Evolutionary conservation across 2,113 vertebrate species (phyloP).

Genomic region (Dolichallabes microphthalmus): DNA sequence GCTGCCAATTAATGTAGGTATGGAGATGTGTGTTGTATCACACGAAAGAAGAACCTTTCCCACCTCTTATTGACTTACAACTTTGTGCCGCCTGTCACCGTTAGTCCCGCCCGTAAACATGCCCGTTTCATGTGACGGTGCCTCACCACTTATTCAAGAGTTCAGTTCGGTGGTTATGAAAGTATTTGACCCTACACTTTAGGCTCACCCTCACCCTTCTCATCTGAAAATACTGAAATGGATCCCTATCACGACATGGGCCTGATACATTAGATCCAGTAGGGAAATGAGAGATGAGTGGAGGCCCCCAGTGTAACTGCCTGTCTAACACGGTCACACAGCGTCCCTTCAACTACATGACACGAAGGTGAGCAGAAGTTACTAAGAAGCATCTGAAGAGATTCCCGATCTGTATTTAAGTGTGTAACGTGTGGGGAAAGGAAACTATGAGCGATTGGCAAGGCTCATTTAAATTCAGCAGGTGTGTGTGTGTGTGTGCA

Average conservation of each 20-base stretch:
- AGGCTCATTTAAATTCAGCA: neutral
- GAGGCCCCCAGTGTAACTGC: neutral
- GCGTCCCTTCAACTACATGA: neutral
- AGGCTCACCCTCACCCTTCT: neutral
- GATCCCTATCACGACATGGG: neutral
- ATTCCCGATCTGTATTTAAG: neutral
- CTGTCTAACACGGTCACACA: neutral
- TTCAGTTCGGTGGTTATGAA: neutral
- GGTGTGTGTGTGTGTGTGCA: neutral
- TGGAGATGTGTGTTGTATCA: too few species aligned
- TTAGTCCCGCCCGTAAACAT: neutral
- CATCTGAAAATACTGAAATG: conserved; percentile 1
- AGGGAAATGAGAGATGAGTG: neutral
- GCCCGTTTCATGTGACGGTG: neutral
- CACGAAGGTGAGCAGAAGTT: neutral
- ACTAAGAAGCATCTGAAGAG: neutral
- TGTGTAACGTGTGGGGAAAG: neutral
- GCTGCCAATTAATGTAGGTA: neutral
- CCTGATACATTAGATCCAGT: neutral
- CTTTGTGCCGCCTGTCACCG: neutral
- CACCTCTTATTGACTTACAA: neutral
- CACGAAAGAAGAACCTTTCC: neutral
- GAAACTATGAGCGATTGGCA: neutral
- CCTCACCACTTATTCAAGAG: neutral
- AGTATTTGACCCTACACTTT: neutral